phyloP scores from a whole-genome alignment of 2,113 vertebrate genomes.

The Prunella fulvescens region DNA sequence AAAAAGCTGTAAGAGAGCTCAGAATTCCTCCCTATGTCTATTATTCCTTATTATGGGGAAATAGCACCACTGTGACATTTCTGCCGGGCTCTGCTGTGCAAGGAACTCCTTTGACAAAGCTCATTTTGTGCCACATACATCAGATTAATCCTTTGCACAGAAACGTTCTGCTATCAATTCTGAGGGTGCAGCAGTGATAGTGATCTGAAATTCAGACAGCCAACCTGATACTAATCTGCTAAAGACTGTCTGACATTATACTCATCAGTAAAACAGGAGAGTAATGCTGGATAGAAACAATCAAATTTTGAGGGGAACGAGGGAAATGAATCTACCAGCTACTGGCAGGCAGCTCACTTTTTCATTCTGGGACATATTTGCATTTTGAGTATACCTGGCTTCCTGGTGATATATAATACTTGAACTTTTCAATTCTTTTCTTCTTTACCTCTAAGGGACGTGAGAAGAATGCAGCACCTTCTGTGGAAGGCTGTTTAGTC shows the following conservation, averaged over 20 bases:
- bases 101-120: background rate
- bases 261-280: slow-evolving; percentile 23
- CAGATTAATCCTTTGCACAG: background rate
- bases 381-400: slow-evolving; percentile 39
- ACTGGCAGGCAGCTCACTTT: slow-evolving; percentile 13
- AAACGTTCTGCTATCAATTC: background rate
- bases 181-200: background rate
- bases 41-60: background rate
- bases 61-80: background rate
- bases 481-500: background rate
- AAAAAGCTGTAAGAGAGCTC: background rate
- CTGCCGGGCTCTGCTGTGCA: background rate
- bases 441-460: background rate
- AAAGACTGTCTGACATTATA: background rate
- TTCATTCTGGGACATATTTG: background rate
- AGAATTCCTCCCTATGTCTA: background rate
- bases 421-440: slow-evolving; percentile 6
- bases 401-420: slow-evolving; percentile 24
- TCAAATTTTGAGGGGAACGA: slow-evolving; percentile 8
- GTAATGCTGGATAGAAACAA: slow-evolving; percentile 15
- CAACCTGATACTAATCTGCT: background rate
- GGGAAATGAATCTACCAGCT: slow-evolving; percentile 25
- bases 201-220: background rate
- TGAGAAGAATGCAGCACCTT: slow-evolving; percentile 8
- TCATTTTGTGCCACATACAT: background rate